Evolutionary conservation across 2,888 invertebrate genomes (phyloP).

Genomic region (Marronus borbonicus): DNA sequence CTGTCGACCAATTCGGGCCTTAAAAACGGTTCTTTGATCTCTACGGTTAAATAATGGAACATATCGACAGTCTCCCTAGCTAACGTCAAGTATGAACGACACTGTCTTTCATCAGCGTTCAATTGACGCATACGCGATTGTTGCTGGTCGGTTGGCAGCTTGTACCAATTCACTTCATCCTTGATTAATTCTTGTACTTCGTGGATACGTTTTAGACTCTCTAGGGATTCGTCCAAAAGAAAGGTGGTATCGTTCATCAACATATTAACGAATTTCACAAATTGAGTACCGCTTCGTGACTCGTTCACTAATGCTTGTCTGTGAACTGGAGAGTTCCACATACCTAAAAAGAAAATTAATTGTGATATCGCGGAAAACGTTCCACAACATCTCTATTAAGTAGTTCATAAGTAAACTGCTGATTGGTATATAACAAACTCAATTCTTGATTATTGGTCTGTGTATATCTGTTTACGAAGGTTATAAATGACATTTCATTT

Average conservation of each 20-base stretch:
- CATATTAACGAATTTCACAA: constrained; percentile 98
- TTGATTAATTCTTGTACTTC: constrained; percentile 90
- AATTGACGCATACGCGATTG: constrained; percentile 85
- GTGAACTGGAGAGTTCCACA: constrained; percentile 95
- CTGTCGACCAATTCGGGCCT: constrained; percentile 93
- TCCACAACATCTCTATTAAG: too few relatives aligned
- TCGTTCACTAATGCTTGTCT: constrained; percentile 90
- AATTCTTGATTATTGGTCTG: too few relatives aligned
- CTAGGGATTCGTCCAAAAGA: constrained; percentile 94
- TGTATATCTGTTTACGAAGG: too few relatives aligned
- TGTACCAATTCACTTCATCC: constrained; percentile 79
- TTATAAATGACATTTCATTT: too few relatives aligned
- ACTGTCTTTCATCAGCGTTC: constrained; percentile 88
- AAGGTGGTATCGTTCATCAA: constrained; percentile 99
- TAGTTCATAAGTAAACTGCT: too few relatives aligned
- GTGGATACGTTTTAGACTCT: constrained; percentile 90
- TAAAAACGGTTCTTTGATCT: constrained; percentile 95
- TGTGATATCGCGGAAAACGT: too few relatives aligned
- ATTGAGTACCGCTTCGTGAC: constrained; percentile 92
- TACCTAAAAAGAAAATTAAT: constrained; percentile 67
- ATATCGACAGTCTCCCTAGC: constrained; percentile 98
- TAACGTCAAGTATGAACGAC: constrained; percentile 91
- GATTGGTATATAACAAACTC: too few relatives aligned
- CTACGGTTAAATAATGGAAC: constrained; percentile 96
- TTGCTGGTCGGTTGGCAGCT: constrained; percentile 79